Evolutionary conservation across 2,113 vertebrate species (phyloP), one percentile per base, ranked within the genome.

Genomic region (Tragelaphus scriptus): DNA sequence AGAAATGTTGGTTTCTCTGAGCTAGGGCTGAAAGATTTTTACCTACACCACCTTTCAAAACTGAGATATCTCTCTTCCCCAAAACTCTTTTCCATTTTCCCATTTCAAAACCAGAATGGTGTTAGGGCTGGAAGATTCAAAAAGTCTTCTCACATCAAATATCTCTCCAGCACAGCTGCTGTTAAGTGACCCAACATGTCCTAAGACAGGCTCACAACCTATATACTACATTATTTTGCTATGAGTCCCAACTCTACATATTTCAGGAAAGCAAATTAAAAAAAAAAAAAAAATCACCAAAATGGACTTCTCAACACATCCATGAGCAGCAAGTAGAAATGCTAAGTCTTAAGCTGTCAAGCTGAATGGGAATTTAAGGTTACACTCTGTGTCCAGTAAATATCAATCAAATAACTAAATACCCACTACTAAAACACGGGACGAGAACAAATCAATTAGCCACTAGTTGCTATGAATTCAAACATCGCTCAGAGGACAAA

Each of bases 61-160:
- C n/a, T 40, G 88, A 94, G 95, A 51, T 53, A 56, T 75, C 68
- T 81, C 7, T 89, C 59, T 90, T 86, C 49, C 12, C 30, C 40
- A 94, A 88, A 95, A 85, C 19, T 53, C 84, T 77, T 94, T 88
- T 90, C 87, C 21, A 3, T 95, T 90, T 97, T 94, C 87, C 44
- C 55, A 88, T 82, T 97, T 96, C 91, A 86, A 97, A 90, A 87
- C 17, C 47, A 51, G 68, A 93, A 89, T 49, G 49, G 7, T 16
- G 7, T 86, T 23, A 0, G 44, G 61, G 88, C 47, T 88, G 87
- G 75, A 85, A 95, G 75, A 96, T 92, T 91, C 95, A 91, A 28
- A 40, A 79, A 91, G 49, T 95, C 63, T 96, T 96, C 91, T 90
- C 85, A 55, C 47, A 93, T 30, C n/a, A 98, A 97, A 16, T 17